Percentiles rank a stretch among this genome's conserved stretches.
Conservation (phyloP, 2,797 vertebrate genomes). For the Tragelaphus oryx region DNA sequence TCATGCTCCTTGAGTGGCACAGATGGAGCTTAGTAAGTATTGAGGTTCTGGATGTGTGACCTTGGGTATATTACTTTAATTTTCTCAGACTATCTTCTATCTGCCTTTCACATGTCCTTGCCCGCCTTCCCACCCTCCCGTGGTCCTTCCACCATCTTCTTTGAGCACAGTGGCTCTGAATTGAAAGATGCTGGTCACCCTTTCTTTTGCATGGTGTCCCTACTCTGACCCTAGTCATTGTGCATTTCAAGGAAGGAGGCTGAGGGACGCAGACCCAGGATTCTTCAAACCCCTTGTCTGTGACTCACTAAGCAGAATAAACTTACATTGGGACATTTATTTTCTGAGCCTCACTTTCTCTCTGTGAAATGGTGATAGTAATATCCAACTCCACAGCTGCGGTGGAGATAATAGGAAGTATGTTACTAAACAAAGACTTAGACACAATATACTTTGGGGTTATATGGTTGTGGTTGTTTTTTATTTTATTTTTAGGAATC, state of each 20-base stretch:
- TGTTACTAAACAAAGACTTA: neutral
- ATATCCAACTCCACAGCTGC: neutral
- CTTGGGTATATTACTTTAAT: neutral
- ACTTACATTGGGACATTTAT: neutral
- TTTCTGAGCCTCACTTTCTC: neutral
- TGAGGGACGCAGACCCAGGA: neutral
- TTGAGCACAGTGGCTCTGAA: neutral
- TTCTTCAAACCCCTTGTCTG: neutral
- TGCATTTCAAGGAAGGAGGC: neutral
- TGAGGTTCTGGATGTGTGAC: neutral
- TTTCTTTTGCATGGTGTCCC: neutral
- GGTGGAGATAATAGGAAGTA: neutral
- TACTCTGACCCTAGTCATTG: neutral
- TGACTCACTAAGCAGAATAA: neutral
- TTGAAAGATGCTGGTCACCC: neutral
- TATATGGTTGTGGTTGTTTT: neutral
- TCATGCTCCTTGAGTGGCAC: neutral
- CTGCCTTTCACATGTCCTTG: no score
- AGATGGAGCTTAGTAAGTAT: neutral
- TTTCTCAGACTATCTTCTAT: neutral
- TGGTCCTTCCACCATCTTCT: neutral
- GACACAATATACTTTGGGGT: neutral
- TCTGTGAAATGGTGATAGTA: neutral
- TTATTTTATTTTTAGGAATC: neutral
- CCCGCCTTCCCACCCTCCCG: fast-evolving